Conservation (phyloP, 2,797 vertebrate species). For the Odontamblyopus lacepedii region DNA sequence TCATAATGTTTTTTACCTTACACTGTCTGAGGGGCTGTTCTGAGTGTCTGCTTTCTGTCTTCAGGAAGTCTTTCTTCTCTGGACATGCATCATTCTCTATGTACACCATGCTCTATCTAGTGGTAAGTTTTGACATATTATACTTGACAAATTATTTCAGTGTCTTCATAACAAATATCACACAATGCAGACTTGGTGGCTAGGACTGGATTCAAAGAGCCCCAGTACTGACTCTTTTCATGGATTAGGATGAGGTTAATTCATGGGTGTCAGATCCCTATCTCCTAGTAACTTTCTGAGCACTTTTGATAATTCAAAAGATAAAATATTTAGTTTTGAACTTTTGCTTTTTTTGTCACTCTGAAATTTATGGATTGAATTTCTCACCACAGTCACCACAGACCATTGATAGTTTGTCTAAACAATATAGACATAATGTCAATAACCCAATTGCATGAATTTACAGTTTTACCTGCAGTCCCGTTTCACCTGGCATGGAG, state of each 20-base stretch:
- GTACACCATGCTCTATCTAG: conserved; percentile 97
- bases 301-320: too few relatives aligned
- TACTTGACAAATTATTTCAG: not conserved
- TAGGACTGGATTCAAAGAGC: not conserved
- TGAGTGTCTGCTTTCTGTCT: conserved; percentile 37
- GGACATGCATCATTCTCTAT: conserved; percentile 97
- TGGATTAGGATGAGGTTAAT: not conserved
- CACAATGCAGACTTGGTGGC: not conserved
- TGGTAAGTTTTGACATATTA: conserved; percentile 82
- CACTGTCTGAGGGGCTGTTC: not conserved
- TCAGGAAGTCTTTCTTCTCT: conserved; percentile 97
- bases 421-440: not conserved
- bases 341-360: too few relatives aligned
- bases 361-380: too few relatives aligned
- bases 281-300: too few relatives aligned
- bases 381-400: not conserved
- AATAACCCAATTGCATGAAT: not conserved
- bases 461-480: conserved; percentile 95
- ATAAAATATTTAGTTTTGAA: too few relatives aligned
- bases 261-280: too few relatives aligned
- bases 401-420: not conserved
- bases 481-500: conserved; percentile 96
- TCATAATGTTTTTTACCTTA: not conserved
- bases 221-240: not conserved
- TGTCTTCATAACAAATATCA: not conserved